Percentiles rank a stretch among this genome's conserved stretches.
Conservation (phyloP, 2,888 invertebrate genomes). For the Synergus itoensis region DNA sequence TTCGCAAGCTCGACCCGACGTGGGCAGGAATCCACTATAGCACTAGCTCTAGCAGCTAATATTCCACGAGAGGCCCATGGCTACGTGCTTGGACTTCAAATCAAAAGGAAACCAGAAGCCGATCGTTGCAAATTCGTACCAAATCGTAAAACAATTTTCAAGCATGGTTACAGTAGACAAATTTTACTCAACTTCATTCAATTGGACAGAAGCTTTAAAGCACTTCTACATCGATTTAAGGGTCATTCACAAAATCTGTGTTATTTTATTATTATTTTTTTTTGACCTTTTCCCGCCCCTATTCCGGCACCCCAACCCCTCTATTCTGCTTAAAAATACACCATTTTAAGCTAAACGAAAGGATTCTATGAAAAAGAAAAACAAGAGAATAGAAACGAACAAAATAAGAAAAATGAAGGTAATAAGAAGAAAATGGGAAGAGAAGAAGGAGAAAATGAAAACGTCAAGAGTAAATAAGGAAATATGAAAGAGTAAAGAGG, state of each 20-base stretch:
- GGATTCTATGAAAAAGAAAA: not conserved
- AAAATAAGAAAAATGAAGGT: not conserved
- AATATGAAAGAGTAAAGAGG: not conserved
- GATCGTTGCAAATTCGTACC: conserved; percentile 40
- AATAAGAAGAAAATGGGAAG: not conserved
- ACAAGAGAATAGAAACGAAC: not conserved
- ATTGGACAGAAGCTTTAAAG: not conserved
- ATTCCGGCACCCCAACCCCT: no score
- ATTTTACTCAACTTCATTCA: not conserved
- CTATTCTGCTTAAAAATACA: no score
- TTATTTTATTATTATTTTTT: no score
- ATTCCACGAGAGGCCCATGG: conserved; percentile 73
- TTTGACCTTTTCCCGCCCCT: no score
- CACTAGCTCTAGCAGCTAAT: conserved; percentile 66
- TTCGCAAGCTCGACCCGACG: conserved; percentile 67
- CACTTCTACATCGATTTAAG: not conserved
- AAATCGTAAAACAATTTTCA: conserved; percentile 51
- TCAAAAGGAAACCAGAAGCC: conserved; percentile 27
- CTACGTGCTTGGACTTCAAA: conserved; percentile 71
- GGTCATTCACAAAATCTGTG: no score
- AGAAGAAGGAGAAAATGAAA: not conserved
- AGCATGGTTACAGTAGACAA: conserved; percentile 9
- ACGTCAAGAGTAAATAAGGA: conserved; percentile 23
- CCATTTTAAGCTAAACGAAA: no score
- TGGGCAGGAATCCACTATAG: conserved; percentile 67